phyloP scores from a whole-genome alignment of 2,113 vertebrate genomes.

The Pholis gunnellus region DNA sequence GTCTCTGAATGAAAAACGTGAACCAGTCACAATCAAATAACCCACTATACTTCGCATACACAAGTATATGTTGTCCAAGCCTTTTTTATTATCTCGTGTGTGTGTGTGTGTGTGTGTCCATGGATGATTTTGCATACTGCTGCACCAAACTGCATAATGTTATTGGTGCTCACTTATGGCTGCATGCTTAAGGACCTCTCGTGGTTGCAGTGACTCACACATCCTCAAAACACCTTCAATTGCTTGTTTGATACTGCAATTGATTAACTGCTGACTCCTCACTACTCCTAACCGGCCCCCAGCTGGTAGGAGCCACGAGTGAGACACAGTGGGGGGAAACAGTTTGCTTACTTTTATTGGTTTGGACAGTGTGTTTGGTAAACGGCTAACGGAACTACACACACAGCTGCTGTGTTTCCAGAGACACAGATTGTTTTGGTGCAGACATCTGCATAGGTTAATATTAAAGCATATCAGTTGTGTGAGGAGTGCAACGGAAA shows the following conservation, averaged over 20 bases:
- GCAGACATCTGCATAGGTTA: background rate
- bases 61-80: too few species aligned
- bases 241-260: background rate
- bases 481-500: background rate
- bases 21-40: background rate
- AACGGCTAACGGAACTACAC: too few species aligned
- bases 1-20: background rate
- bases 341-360: too few species aligned
- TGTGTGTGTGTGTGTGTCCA: background rate
- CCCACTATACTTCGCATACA: too few species aligned
- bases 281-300: too few species aligned
- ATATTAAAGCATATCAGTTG: background rate
- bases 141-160: background rate
- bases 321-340: too few species aligned
- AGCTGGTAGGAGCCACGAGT: too few species aligned
- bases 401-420: too few species aligned
- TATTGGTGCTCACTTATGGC: background rate
- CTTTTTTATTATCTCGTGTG: background rate
- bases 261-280: background rate
- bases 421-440: too few species aligned
- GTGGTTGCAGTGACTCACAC: background rate
- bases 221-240: background rate
- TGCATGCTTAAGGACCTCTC: too few species aligned
- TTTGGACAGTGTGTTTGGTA: too few species aligned
- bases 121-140: background rate